A percentile compares a stretch with the other conserved stretches of the same genome.
Evolutionary conservation across 92 coral and sea anemone species (phyloP).

Genomic region (Pocillopora grandis): DNA sequence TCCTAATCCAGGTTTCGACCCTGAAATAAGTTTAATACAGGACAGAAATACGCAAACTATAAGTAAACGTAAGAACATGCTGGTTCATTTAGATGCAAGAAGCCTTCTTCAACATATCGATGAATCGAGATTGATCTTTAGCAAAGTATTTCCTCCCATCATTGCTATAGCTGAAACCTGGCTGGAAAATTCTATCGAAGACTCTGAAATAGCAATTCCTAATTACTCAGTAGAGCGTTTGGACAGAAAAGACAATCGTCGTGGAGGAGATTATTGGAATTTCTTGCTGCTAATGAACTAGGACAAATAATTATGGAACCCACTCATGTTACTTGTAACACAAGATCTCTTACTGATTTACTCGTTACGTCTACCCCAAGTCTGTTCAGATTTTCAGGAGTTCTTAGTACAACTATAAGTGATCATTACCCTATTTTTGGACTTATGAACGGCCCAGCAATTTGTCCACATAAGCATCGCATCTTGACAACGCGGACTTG

Average conservation of each 20-base stretch:
- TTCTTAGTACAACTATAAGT: slow-evolving; percentile 14
- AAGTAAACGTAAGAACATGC: no score
- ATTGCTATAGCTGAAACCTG: slow-evolving; percentile 52
- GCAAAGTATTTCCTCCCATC: neutral
- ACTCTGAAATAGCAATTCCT: slow-evolving; percentile 44
- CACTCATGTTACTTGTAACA: slow-evolving; percentile 24
- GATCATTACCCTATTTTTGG: slow-evolving; percentile 39
- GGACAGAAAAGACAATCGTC: slow-evolving; percentile 4
- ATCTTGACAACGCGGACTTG: slow-evolving; percentile 35
- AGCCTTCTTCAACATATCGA: slow-evolving; percentile 19
- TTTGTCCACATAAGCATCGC: slow-evolving; percentile 36
- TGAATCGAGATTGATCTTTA: slow-evolving; percentile 16
- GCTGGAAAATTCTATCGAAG: slow-evolving; percentile 45
- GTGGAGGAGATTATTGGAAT: slow-evolving; percentile 29
- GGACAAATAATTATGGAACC: slow-evolving; percentile 42
- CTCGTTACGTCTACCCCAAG: slow-evolving; percentile 3
- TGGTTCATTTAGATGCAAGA: neutral
- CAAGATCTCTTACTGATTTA: slow-evolving; percentile 36
- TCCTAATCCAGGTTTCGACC: slow-evolving; percentile 23
- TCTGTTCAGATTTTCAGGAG: slow-evolving; percentile 9
- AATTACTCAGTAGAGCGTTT: slow-evolving; percentile 40
- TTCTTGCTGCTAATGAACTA: slow-evolving; percentile 46
- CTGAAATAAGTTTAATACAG: no score
- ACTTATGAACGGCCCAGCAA: slow-evolving; percentile 35
- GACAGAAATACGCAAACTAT: no score